phyloP scores from a whole-genome alignment of 2,113 vertebrate genomes.

The Anseranas semipalmata region DNA sequence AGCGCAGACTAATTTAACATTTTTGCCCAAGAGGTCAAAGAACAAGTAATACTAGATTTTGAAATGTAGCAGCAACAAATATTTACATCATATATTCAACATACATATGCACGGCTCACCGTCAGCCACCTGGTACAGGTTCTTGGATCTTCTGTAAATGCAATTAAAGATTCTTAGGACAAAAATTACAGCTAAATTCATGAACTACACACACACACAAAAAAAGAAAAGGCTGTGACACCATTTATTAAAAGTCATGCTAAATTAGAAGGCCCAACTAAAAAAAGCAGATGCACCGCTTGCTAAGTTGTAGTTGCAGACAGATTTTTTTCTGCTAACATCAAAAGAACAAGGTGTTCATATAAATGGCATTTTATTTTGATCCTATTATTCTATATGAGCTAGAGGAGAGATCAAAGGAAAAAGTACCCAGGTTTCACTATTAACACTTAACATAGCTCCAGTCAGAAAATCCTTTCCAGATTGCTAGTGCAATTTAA shows the following conservation, averaged over 20 bases:
- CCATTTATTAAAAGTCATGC: slow-evolving; percentile 27
- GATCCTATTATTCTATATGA: slow-evolving; percentile 76
- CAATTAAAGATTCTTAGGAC: not conserved
- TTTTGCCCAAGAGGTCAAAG: not conserved
- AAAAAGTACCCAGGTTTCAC: slow-evolving; percentile 71
- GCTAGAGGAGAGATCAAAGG: slow-evolving; percentile 73
- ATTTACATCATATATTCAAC: not conserved
- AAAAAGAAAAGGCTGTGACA: slow-evolving; percentile 26
- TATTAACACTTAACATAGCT: slow-evolving; percentile 73
- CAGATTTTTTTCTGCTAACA: slow-evolving; percentile 51
- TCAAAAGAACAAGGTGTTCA: slow-evolving; percentile 79
- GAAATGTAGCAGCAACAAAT: not conserved
- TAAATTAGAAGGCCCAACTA: slow-evolving; percentile 11
- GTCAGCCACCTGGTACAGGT: not conserved
- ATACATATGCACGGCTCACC: not conserved
- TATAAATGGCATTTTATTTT: slow-evolving; percentile 75
- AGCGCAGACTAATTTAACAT: not conserved
- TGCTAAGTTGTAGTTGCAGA: slow-evolving; percentile 37
- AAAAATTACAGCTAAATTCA: slow-evolving; percentile 23
- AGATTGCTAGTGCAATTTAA: slow-evolving; percentile 76
- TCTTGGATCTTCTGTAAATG: not conserved
- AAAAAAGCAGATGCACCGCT: slow-evolving; percentile 25
- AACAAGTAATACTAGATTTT: not conserved
- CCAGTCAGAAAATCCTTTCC: slow-evolving; percentile 77
- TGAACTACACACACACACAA: not conserved